These are phyloP conservation scores for Xiphydria camelus DNA, from an alignment of 2,888 invertebrate species.

Conservation along the genomic window DNA sequence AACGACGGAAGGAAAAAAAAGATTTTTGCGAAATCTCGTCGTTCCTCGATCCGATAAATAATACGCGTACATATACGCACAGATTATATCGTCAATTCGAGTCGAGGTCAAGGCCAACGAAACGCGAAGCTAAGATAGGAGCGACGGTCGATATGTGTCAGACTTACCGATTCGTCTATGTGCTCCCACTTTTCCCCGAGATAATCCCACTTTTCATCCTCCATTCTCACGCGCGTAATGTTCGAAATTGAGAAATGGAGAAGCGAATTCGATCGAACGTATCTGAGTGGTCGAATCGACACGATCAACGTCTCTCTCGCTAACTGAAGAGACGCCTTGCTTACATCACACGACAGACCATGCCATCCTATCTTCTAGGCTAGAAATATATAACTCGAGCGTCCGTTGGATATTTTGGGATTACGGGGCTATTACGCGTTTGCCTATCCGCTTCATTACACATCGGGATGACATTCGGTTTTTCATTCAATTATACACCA, in stretches of 20 bases:
- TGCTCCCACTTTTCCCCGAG: constrained; percentile 51
- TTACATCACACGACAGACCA: constrained; percentile 29
- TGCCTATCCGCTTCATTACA: too few relatives aligned
- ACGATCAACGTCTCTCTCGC: constrained; percentile 24
- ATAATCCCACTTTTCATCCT: constrained; percentile 45
- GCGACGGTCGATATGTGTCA: too few relatives aligned
- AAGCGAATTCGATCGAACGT: constrained; percentile 1
- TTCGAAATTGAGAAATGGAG: not conserved
- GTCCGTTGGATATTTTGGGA: constrained; percentile 28
- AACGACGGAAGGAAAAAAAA: too few relatives aligned
- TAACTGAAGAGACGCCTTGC: constrained; percentile 25
- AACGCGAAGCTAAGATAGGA: too few relatives aligned
- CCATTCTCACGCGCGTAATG: constrained; percentile 39
- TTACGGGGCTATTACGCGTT: too few relatives aligned
- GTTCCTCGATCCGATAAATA: too few relatives aligned
- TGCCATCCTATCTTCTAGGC: constrained; percentile 16
- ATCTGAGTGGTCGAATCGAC: constrained; percentile 12
- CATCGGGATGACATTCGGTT: too few relatives aligned
- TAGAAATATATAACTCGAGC: constrained; percentile 23
- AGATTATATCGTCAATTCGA: too few relatives aligned
- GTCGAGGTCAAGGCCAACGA: too few relatives aligned
- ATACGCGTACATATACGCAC: too few relatives aligned
- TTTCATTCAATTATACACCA: too few relatives aligned
- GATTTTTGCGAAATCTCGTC: too few relatives aligned
- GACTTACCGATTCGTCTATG: constrained; percentile 47